Base-by-base conservation (phyloP, 2,113 vertebrate genomes). In the Muscicapa adusta region DNA sequence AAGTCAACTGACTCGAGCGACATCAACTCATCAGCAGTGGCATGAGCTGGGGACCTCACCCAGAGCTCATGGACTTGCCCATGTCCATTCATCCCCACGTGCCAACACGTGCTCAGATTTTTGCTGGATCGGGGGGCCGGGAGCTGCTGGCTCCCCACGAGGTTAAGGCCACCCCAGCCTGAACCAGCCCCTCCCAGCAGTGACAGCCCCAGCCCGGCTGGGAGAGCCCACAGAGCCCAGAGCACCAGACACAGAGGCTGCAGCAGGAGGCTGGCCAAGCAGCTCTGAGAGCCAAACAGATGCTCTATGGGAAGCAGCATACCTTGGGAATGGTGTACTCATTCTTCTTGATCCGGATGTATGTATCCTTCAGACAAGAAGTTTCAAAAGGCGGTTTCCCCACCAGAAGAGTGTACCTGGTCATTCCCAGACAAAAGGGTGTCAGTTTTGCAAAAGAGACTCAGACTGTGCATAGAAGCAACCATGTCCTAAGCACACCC, bases 331-430 rank as follows among this genome's bases (percentile, higher is more conserved):
- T 98, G 9, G 97, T 98, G 93, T 99, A 99, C 67, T 98, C 99
- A 9, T 99, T 99, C 96, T 99, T 99, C 97, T 99, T 99, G 96
- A 99, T 99, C 54, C 99, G 98, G 92, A 98, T 96, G 94, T 99
- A 99, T 0, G 99, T 99, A 60, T 99, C 99, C 95, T 99, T 99
- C 36, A 99, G 97, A 75, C 99, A 99, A 33, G 99, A 98, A 0
- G 99, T 99, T 97, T 99, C 99, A 82, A 99, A 99, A 6, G 99
- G 99, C 0, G 99, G 99, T 33, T 99, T 99, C 34, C 99, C 99
- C 45, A 99, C 99, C 93, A 99, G 94, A 92, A 99, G 94, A 13
- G 99, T 99, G 92, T 99, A 99, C 98, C 99, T 99, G 95, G 6
- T 8, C 12, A 24, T 33, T 96, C 20, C 95, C 68, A 81, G 48